These are phyloP conservation scores for Fratercula arctica DNA, from an alignment of 2,797 vertebrate genomes.

Conservation along the genomic window DNA sequence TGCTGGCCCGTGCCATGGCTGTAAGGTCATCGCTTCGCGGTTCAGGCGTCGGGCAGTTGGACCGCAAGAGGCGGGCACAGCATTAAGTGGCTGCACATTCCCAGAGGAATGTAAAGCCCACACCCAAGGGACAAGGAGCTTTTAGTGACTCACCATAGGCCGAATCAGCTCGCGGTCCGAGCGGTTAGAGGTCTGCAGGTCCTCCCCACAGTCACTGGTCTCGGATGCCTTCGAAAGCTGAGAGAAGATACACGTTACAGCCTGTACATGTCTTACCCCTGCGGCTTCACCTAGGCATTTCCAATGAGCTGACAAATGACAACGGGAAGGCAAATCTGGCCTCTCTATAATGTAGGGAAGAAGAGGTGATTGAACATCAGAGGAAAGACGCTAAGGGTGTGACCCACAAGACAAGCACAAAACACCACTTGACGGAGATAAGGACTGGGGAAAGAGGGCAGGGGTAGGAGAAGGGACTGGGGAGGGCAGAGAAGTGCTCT, in stretches of 20 bases:
- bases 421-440: background rate
- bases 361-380: background rate
- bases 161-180: background rate
- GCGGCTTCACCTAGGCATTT: background rate
- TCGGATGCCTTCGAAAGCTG: conserved; percentile 37
- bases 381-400: background rate
- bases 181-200: background rate
- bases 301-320: background rate
- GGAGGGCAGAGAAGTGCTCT: background rate
- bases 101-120: background rate
- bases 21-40: rapidly evolving
- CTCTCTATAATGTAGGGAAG: background rate
- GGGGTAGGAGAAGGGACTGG: background rate
- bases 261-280: rapidly evolving
- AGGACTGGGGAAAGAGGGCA: background rate
- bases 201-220: conserved; percentile 24
- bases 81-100: rapidly evolving
- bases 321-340: background rate
- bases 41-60: rapidly evolving
- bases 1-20: background rate
- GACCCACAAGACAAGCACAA: background rate
- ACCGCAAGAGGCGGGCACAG: background rate
- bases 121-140: background rate
- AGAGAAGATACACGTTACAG: background rate
- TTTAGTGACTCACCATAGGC: conserved; percentile 59